phyloP scores from a whole-genome alignment of 1,140 invertebrate species.

The Saccostrea cuccullata region DNA sequence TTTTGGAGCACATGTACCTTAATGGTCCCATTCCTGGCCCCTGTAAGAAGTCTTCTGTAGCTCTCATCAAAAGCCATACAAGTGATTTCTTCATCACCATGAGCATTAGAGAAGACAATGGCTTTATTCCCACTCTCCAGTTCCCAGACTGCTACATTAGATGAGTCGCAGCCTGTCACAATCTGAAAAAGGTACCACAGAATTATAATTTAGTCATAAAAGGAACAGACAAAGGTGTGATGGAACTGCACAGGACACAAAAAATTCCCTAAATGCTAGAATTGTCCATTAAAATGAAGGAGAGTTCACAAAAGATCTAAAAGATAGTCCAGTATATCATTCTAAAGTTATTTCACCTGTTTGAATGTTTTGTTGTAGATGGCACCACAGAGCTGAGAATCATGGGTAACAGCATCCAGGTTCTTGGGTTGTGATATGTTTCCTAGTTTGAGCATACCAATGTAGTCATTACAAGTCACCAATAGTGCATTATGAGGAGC shows the following conservation, averaged over 20 bases:
- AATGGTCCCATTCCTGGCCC: constrained; percentile 78
- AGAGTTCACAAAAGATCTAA: no score
- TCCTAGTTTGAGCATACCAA: constrained; percentile 75
- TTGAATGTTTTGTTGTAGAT: constrained; percentile 77
- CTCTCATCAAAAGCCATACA: constrained; percentile 75
- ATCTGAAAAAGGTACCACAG: constrained; percentile 63
- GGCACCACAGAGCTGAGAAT: constrained; percentile 76
- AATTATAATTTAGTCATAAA: not conserved
- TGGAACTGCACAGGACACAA: no score
- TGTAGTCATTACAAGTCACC: constrained; percentile 78
- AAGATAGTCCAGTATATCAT: not conserved
- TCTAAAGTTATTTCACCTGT: constrained; percentile 67
- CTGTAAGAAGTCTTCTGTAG: constrained; percentile 74
- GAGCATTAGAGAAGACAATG: constrained; percentile 77
- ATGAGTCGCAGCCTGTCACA: constrained; percentile 79
- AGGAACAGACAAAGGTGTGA: no score
- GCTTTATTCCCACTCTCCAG: constrained; percentile 76
- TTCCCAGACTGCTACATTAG: constrained; percentile 77
- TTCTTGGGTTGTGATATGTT: constrained; percentile 60
- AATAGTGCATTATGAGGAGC: constrained; percentile 71
- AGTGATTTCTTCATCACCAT: constrained; percentile 78
- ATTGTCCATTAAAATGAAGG: no score
- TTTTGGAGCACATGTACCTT: constrained; percentile 68
- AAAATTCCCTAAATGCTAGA: no score
- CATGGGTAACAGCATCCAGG: constrained; percentile 69